Base-by-base conservation (phyloP, 1,140 invertebrate species). In the Bombus affinis region DNA sequence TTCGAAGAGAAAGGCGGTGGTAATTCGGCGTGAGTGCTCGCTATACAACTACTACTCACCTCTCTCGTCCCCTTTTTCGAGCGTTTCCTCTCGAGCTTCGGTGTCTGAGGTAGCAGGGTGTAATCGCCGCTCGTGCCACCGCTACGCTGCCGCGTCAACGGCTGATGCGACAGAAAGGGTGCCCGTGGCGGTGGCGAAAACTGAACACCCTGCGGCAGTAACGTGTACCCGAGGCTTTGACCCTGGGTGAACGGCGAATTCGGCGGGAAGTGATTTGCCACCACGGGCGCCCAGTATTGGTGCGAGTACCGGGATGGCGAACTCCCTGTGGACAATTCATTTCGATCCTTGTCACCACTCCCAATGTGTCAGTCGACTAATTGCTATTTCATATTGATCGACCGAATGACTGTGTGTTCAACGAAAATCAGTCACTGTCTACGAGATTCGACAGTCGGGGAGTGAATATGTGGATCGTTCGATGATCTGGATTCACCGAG, bases 221-320 rank as follows among this genome's bases (percentile, higher is more conserved):
- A 90, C 62, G 94, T 93, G 80, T 94, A 95, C 32, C 93, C 94
- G 88, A 92, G 80, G 83, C 91, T 92, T 80, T 92, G 93, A n/a
- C 91, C 88, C 86, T 88, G 93, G 81, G 92, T 91, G 93, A 97
- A 97, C 72, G 96, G 96, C 37, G 96, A 97, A 81, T 95, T 95
- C 22, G 95, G 94, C 13, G 96, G 95, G 87, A 97, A 97, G 90
- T 97, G 96, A 32, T 96, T 96, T 18, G 96, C 96, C 74, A 95
- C 94, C 39, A 97, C 94, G 10, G 96, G 96, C 71, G 96, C 94
- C 96, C 96, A 97, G 84, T 95, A 95, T 93, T 96, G 91, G 72
- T 95, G 92, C 70, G 93, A 93, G 59, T 92, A 86, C 73, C 92
- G 92, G 28, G 92, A 84, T 39, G 95, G 92, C 62, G 95, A 95